Base-by-base conservation (phyloP, 2,797 vertebrate species). In the Onychomys arenicola region DNA sequence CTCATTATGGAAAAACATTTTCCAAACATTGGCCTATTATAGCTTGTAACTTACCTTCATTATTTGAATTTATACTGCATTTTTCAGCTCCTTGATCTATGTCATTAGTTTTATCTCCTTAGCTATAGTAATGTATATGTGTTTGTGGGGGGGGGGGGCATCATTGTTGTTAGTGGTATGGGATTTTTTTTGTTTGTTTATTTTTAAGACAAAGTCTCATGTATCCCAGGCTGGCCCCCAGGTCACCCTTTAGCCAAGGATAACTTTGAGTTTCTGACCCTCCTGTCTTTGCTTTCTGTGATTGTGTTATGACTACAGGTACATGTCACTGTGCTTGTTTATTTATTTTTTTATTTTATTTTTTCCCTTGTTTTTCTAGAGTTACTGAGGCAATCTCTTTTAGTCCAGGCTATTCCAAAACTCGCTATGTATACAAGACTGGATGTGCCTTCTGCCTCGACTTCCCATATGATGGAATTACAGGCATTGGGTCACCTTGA, bases 51-150 rank as follows among this genome's bases (percentile, higher is more conserved):
- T 89, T 73, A 29, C 63, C 55, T 83, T 93, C 34, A 73, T 77
- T 97, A 43, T 95, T 96, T 73, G 57, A 93, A 95, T 96, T 92
- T 46, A 29, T 77, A 1, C 75, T 93, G 69, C 13, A 59, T 90
- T 91, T 95, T 89, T 89, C 75, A 93, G 21, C 85, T 92, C 49
- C 37, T 32, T 37, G n/a, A 29, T 95, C 13, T 84, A 63, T 86
- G 16, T 55, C 14, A 76, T 32, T 14, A 40, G 3, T 49, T 96
- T 61, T 93, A 71, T 95, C 40, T 73, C 67, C 55, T 94, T 67
- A 93, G 25, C 14, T 93, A 2, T 96, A 46, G 59, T 93, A 46
- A 3, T 25, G 10, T 25, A 14, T 61, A 3, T 32, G 8, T 25
- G 21, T 25, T 71, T 69, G 32, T 16, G n/a, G 19, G n/a, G 55